Percentiles rank a stretch among this genome's conserved stretches.
phyloP scores from a whole-genome alignment of 2,888 invertebrate genomes.

The Stictocephala bisonia region DNA sequence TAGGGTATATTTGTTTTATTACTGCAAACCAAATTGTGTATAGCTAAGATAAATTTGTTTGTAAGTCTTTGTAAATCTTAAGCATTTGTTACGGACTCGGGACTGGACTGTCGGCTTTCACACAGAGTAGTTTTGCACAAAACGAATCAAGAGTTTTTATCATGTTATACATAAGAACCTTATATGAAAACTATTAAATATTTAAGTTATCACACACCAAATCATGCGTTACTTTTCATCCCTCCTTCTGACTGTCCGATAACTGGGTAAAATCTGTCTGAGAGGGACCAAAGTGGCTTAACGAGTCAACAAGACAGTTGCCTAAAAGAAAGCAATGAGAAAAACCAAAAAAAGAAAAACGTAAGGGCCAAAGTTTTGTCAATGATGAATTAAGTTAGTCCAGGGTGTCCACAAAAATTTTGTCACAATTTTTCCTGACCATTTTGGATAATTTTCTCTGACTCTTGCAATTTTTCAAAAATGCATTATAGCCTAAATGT shows the following conservation, averaged over 20 bases:
- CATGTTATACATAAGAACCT: slow-evolving; percentile 51
- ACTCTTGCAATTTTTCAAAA: too few relatives aligned
- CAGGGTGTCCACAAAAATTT: too few relatives aligned
- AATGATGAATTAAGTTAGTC: too few relatives aligned
- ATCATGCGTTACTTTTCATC: background rate
- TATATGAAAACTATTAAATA: slow-evolving; percentile 49
- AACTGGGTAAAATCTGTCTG: too few relatives aligned
- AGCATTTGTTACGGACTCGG: slow-evolving; percentile 47
- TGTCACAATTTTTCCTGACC: too few relatives aligned
- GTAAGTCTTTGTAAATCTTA: slow-evolving; percentile 25
- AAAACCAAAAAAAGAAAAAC: too few relatives aligned
- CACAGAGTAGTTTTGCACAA: slow-evolving; percentile 51
- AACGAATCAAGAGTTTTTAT: slow-evolving; percentile 49
- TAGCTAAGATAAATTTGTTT: slow-evolving; percentile 34
- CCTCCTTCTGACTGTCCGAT: background rate
- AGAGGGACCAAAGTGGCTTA: too few relatives aligned
- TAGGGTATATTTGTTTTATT: slow-evolving; percentile 5
- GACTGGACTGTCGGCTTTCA: slow-evolving; percentile 44
- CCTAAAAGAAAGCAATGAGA: too few relatives aligned
- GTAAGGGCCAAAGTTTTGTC: too few relatives aligned
- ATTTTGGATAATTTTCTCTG: too few relatives aligned
- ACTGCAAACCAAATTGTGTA: slow-evolving; percentile 26
- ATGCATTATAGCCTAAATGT: too few relatives aligned
- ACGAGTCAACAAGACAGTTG: too few relatives aligned
- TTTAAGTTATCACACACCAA: slow-evolving; percentile 49